These are phyloP conservation scores for Tribolium madens DNA, from an alignment of 1,140 invertebrate species.

Conservation along the genomic window DNA sequence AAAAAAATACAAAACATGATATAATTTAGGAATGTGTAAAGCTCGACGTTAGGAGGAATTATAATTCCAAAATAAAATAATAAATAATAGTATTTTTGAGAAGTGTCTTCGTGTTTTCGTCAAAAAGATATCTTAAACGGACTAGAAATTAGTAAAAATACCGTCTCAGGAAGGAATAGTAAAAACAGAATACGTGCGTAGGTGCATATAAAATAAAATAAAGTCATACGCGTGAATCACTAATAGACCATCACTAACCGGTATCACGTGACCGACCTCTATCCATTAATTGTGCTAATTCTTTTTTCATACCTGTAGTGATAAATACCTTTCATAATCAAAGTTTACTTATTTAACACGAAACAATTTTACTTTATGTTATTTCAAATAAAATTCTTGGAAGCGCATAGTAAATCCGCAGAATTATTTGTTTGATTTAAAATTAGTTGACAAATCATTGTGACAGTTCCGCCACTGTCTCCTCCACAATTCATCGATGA, in stretches of 20 bases:
- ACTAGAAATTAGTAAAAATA: too few species aligned
- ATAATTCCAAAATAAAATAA: too few species aligned
- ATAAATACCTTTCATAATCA: not conserved
- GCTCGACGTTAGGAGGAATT: too few species aligned
- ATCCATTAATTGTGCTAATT: not conserved
- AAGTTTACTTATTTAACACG: not conserved
- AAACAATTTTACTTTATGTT: not conserved
- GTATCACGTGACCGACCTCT: not conserved
- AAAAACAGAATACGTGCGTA: not conserved
- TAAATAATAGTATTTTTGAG: too few species aligned
- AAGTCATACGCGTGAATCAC: not conserved
- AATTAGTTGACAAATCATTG: not conserved
- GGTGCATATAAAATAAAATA: not conserved
- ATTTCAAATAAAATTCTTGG: not conserved
- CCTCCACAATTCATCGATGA: not conserved
- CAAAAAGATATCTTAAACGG: too few species aligned
- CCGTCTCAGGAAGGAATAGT: not conserved
- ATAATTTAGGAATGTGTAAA: too few species aligned
- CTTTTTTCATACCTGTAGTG: not conserved
- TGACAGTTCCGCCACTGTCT: not conserved
- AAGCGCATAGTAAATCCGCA: not conserved
- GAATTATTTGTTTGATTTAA: not conserved
- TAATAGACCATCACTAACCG: not conserved
- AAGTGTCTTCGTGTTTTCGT: too few species aligned
- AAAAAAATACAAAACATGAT: too few species aligned